Evolutionary conservation across 2,888 invertebrate genomes (phyloP).

Genomic region (Allolobophora icterica): DNA sequence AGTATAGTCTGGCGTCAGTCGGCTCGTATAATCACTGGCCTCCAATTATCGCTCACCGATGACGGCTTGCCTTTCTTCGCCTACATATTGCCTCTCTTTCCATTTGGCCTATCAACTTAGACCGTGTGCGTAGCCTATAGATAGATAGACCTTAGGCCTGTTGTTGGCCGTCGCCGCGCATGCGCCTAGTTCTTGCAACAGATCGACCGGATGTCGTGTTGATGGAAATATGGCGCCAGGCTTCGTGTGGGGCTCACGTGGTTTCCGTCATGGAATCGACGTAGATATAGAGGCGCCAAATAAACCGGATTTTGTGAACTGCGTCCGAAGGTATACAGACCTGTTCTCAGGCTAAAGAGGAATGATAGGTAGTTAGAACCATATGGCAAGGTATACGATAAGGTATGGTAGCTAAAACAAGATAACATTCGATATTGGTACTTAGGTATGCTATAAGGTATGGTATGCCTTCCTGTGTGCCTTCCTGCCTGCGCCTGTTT

Average conservation of each 20-base stretch:
- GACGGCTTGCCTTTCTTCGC: slow-evolving; percentile 20
- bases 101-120: slow-evolving; percentile 10
- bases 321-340: background rate
- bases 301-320: background rate
- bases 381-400: background rate
- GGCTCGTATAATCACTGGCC: background rate
- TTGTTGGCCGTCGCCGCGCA: background rate
- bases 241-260: slow-evolving; percentile 17
- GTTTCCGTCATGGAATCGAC: background rate
- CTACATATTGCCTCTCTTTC: background rate
- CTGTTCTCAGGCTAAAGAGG: background rate
- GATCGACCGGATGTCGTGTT: background rate
- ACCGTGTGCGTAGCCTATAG: background rate
- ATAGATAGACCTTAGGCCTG: background rate
- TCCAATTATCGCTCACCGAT: slow-evolving; percentile 27
- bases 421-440: too few relatives aligned
- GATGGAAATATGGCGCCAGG: background rate
- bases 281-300: background rate
- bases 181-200: background rate
- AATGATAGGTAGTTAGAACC: background rate
- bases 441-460: too few relatives aligned
- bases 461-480: too few relatives aligned
- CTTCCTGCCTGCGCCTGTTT: too few relatives aligned
- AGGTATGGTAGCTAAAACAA: too few relatives aligned
- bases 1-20: slow-evolving; percentile 30